These are phyloP conservation scores for Pica pica DNA, from an alignment of 2,113 vertebrate genomes.

Conservation along the genomic window DNA sequence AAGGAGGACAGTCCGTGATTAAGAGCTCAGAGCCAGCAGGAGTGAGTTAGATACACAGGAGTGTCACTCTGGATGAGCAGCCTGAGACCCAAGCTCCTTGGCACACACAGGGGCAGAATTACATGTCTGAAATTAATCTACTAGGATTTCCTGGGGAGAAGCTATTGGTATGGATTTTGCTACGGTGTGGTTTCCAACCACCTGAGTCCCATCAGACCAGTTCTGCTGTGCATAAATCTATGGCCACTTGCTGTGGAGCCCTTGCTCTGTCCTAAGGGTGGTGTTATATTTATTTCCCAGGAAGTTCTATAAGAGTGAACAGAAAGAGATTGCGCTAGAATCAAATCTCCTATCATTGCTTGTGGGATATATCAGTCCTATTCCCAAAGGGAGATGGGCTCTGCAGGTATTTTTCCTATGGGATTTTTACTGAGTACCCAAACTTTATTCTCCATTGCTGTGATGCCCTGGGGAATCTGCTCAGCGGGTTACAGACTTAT, in stretches of 20 bases:
- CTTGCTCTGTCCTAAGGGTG: background rate
- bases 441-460: background rate
- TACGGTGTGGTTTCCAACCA: background rate
- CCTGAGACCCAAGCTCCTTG: background rate
- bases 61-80: background rate
- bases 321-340: background rate
- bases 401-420: background rate
- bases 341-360: background rate
- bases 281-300: background rate
- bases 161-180: background rate
- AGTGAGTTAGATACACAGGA: background rate
- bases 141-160: background rate
- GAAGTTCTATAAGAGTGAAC: background rate
- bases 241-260: background rate
- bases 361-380: background rate
- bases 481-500: background rate
- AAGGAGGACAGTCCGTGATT: background rate
- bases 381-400: background rate
- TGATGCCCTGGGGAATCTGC: background rate
- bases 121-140: background rate
- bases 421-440: background rate
- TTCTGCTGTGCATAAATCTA: background rate
- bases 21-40: slow-evolving; percentile 1
- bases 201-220: background rate
- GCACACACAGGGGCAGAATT: background rate